Percentiles rank a stretch among this genome's conserved stretches.
Evolutionary conservation across 2,113 vertebrate genomes (phyloP).

Genomic region (Pseudolaguvia tuberculata): DNA sequence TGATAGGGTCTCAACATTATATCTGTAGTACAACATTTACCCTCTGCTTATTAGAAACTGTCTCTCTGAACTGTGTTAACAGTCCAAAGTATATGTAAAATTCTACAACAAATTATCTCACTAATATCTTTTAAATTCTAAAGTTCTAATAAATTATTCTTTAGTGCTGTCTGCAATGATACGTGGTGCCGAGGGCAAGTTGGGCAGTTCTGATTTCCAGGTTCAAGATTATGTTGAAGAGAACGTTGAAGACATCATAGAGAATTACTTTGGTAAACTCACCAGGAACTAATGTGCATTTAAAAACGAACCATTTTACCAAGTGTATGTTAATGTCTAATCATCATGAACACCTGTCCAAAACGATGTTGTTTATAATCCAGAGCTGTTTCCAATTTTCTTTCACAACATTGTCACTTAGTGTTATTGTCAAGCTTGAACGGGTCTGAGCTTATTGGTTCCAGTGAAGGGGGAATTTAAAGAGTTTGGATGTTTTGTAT

Average conservation of each 20-base stretch:
- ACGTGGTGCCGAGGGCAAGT: constrained; percentile 59
- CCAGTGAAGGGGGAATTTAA: too few relatives aligned
- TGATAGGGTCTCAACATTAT: too few relatives aligned
- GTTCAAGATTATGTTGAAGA: constrained; percentile 64
- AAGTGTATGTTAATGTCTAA: neutral
- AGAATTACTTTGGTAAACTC: constrained; percentile 57
- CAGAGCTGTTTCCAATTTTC: too few relatives aligned
- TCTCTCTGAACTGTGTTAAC: neutral
- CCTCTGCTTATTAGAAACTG: neutral
- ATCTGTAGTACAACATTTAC: neutral
- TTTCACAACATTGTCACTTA: too few relatives aligned
- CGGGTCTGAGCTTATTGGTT: too few relatives aligned
- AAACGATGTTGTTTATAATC: neutral
- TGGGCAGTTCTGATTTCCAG: constrained; percentile 39
- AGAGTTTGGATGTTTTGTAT: neutral
- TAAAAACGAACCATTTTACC: neutral
- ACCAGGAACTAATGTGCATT: constrained; percentile 27
- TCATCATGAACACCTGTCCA: neutral
- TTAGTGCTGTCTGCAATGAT: constrained; percentile 73
- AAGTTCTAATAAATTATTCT: too few relatives aligned
- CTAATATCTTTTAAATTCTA: neutral
- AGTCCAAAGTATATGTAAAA: neutral
- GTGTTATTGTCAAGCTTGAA: too few relatives aligned
- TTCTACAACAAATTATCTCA: neutral
- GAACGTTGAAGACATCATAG: constrained; percentile 57